phyloP scores from a whole-genome alignment of 2,888 invertebrate genomes.

The Anorthoa munda region DNA sequence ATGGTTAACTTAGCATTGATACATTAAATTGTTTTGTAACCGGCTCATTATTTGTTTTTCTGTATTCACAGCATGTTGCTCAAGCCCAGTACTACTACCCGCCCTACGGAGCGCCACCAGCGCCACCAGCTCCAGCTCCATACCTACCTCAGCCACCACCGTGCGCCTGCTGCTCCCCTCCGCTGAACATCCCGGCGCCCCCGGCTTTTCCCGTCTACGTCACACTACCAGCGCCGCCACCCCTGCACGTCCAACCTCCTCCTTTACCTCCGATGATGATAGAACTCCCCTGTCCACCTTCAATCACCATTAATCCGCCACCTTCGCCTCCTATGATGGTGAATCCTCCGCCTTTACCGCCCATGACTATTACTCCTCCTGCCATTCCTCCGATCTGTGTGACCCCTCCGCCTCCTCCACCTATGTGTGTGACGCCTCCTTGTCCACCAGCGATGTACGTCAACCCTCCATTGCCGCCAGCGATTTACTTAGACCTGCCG shows the following conservation, averaged over 20 bases:
- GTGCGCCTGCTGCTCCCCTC: conserved; percentile 68
- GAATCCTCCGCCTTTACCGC: conserved; percentile 77
- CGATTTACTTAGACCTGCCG: conserved; percentile 78
- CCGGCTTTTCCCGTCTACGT: conserved; percentile 79
- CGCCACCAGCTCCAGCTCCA: conserved; percentile 37
- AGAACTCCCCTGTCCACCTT: conserved; percentile 78
- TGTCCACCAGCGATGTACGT: conserved; percentile 79
- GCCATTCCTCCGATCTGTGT: conserved; percentile 79
- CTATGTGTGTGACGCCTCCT: conserved; percentile 80
- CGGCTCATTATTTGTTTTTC: conserved; percentile 17
- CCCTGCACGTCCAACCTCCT: conserved; percentile 76
- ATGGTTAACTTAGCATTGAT: not conserved
- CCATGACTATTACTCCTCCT: conserved; percentile 79
- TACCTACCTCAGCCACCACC: conserved; percentile 63
- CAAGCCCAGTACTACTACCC: conserved; percentile 80
- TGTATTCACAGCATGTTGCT: conserved; percentile 75
- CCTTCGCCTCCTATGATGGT: conserved; percentile 76
- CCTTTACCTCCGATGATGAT: conserved; percentile 76
- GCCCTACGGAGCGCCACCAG: conserved; percentile 54
- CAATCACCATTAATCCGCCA: conserved; percentile 79
- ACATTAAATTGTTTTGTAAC: not conserved
- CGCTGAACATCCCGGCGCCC: conserved; percentile 71
- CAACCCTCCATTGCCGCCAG: conserved; percentile 77
- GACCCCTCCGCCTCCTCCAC: conserved; percentile 80
- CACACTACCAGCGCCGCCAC: conserved; percentile 80